Conservation (phyloP, 2,797 vertebrate species). For the Haliaeetus albicilla region DNA sequence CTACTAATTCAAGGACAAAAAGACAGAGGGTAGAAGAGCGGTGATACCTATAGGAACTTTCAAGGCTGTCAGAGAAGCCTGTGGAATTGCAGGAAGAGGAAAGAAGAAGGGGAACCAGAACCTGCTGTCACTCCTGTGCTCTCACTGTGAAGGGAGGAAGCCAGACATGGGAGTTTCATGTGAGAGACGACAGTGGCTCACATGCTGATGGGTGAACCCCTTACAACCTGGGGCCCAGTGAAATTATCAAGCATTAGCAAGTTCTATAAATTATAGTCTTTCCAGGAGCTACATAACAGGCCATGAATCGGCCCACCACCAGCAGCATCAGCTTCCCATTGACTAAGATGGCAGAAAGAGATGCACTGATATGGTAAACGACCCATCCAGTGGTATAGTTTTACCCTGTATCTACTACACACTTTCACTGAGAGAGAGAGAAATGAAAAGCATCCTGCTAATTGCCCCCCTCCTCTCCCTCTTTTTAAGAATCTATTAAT, state of each 20-base stretch:
- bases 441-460: not conserved
- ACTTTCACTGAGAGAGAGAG: not conserved
- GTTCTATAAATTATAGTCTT: not conserved
- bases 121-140: not conserved
- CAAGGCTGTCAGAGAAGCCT: not conserved
- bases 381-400: not conserved
- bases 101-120: not conserved
- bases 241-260: not conserved
- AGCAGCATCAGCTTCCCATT: not conserved
- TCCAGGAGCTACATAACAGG: not conserved
- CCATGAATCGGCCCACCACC: not conserved
- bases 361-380: not conserved
- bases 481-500: not conserved
- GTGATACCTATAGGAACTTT: not conserved
- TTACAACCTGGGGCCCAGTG: not conserved
- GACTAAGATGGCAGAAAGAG: not conserved
- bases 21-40: not conserved
- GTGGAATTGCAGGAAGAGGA: not conserved
- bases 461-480: not conserved
- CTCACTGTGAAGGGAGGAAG: not conserved
- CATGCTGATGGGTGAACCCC: not conserved
- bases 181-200: not conserved
- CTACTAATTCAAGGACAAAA: not conserved
- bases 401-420: not conserved
- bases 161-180: not conserved